A percentile compares a stretch with the other conserved stretches of the same genome.
Conservation (phyloP, 2,113 vertebrate species). For the Bungarus multicinctus region DNA sequence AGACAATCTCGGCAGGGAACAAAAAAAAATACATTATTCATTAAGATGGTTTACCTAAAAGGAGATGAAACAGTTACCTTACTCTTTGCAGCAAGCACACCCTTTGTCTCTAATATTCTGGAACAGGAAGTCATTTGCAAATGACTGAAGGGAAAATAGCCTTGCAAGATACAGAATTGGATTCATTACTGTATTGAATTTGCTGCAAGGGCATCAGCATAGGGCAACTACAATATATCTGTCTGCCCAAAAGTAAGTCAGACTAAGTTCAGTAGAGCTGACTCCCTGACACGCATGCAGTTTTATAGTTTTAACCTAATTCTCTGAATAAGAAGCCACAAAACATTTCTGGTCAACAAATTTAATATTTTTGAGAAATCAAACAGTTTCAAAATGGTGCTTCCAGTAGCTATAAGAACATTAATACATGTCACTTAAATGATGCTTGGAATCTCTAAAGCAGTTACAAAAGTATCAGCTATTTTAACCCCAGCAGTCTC, state of each 20-base stretch:
- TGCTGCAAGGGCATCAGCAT: conserved; percentile 4
- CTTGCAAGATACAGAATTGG: not conserved
- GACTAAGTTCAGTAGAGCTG: not conserved
- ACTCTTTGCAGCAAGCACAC: not conserved
- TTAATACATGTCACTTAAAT: conserved; percentile 38
- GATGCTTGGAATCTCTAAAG: conserved; percentile 43
- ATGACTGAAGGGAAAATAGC: not conserved
- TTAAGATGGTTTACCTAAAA: not conserved
- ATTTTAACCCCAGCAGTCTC: conserved; percentile 58
- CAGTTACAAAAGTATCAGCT: conserved; percentile 53
- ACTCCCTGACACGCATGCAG: not conserved
- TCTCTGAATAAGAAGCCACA: conserved; percentile 32
- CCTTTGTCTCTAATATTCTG: not conserved
- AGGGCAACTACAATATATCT: not conserved
- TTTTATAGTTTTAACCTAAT: not conserved
- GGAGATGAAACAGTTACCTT: not conserved
- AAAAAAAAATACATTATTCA: not conserved
- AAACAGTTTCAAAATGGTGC: conserved; percentile 30
- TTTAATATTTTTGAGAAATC: conserved; percentile 44
- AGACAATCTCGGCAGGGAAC: not conserved
- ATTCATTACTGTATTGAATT: not conserved
- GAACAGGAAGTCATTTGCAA: not conserved
- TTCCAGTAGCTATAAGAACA: conserved; percentile 28
- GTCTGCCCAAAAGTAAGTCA: not conserved
- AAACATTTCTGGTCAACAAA: conserved; percentile 41